Conservation (phyloP, 2,797 vertebrate species). For the Sciurus vulgaris region DNA sequence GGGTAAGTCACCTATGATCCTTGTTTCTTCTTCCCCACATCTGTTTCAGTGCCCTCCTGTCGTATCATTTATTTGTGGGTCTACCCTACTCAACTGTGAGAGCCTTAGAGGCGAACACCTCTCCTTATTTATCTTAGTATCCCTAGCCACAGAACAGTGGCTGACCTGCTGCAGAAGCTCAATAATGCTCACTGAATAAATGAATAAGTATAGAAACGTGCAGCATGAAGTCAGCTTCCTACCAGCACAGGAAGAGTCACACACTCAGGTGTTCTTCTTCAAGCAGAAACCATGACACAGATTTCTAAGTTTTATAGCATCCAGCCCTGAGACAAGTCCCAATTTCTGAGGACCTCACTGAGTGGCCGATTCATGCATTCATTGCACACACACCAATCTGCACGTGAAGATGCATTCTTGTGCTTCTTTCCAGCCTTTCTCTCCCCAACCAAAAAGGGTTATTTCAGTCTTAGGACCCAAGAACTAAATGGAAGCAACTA, state of each 20-base stretch:
- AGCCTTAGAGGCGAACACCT: neutral
- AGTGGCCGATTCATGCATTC: neutral
- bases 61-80: neutral
- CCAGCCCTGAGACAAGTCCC: neutral
- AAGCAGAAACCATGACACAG: neutral
- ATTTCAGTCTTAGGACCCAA: conserved; percentile 4
- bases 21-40: neutral
- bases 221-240: neutral
- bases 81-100: conserved; percentile 4
- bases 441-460: neutral
- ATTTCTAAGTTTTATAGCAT: neutral
- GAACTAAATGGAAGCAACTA: neutral
- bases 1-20: neutral
- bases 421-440: neutral
- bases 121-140: conserved; percentile 43
- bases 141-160: conserved; percentile 15
- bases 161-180: neutral
- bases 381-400: neutral
- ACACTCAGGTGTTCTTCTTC: conserved; percentile 30
- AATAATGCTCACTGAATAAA: conserved; percentile 2
- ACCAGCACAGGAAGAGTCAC: neutral
- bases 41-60: neutral
- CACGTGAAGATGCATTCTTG: neutral
- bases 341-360: neutral
- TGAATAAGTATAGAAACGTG: neutral